Evolutionary conservation across 2,113 vertebrate genomes (phyloP), one percentile per base, ranked within the genome.

Genomic region (Tauraco erythrolophus): DNA sequence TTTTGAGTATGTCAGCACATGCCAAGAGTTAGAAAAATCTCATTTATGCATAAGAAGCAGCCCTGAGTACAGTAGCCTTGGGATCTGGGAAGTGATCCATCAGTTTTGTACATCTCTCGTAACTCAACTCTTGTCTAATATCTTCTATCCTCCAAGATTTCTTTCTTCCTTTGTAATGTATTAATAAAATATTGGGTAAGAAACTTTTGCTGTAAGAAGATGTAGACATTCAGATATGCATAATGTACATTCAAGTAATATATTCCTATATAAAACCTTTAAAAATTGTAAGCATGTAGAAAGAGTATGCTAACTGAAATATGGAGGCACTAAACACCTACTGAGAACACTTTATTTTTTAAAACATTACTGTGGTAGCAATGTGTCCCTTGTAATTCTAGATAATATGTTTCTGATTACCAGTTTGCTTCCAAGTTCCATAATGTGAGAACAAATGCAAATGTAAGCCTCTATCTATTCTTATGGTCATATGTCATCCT

Each of bases 341-440:
- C 56, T 85, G 94, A 94, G 93, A 96, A 51, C 31, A 66, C 51
- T 97, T 98, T 92, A 97, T 97, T 96, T 95, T 84, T 97, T 69
- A 91, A 93, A 88, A 78, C 64, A 87, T 97, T 74, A 33, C 95
- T 17, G 43, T 90, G 66, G 83, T 53, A 87, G 76, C 51, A 91
- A 35, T 43, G 41, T 92, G 72, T 46, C 78, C 85, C 92, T 94
- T 93, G 93, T 96, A 97, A 96, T 94, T 97, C 92, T 76, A 92
- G 57, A 91, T 97, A 94, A 97, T 92, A 96, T 77, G 53, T 69
- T 97, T 97, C 95, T 97, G 92, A 96, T 94, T 98, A 96, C 61
- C 84, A 91, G 50, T 92, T 93, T 88, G 33, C 57, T 84, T 96
- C 84, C 69, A 57, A 85, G 83, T 58, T 68, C 54, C 57, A 37